These are phyloP conservation scores for Ceratitis capitata DNA, from an alignment of 1,140 invertebrate genomes.

Conservation along the genomic window DNA sequence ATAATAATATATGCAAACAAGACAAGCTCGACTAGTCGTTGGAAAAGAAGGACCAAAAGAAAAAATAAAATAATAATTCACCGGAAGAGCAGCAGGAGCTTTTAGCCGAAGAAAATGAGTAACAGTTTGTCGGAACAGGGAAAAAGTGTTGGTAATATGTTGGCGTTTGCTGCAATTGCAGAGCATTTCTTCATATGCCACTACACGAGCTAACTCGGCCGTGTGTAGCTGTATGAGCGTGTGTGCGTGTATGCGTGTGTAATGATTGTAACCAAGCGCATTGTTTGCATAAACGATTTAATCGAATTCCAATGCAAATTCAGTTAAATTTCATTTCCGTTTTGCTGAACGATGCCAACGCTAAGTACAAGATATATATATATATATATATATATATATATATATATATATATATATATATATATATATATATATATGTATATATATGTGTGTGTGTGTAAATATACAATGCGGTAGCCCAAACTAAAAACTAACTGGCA, in stretches of 20 bases:
- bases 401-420: no score
- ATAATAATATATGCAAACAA: not conserved
- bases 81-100: not conserved
- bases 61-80: not conserved
- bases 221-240: not conserved
- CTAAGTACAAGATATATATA: no score
- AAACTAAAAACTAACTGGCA: slow-evolving; percentile 9
- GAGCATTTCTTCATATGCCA: no score
- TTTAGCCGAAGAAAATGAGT: not conserved
- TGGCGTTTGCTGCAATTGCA: not conserved
- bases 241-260: not conserved
- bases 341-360: slow-evolving; percentile 2
- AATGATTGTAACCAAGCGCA: slow-evolving; percentile 59
- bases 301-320: slow-evolving; percentile 66
- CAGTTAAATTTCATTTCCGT: slow-evolving; percentile 64
- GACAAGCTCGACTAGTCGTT: not conserved
- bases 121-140: not conserved
- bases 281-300: slow-evolving; percentile 66
- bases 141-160: slow-evolving; percentile 10
- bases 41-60: not conserved
- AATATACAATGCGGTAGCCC: slow-evolving; percentile 43
- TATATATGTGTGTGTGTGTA: no score
- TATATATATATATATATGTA: no score
- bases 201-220: no score
- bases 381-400: no score